Conservation (phyloP, 2,888 invertebrate species). For the Osedax frankpressi region DNA sequence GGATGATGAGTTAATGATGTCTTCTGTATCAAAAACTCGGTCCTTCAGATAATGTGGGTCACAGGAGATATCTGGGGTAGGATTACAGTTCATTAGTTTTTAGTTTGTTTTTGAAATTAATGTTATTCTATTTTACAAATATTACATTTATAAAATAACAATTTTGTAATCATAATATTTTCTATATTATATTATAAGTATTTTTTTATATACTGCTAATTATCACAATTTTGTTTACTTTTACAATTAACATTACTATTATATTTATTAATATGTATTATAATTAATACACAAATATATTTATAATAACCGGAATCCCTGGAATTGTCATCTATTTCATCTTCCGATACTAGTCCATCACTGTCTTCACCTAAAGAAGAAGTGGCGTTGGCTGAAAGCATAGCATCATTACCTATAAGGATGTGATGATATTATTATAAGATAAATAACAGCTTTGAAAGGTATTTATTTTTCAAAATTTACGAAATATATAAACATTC, state of each 20-base stretch:
- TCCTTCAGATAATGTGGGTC: neutral
- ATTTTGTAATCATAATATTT: neutral
- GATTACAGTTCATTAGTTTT: too few species aligned
- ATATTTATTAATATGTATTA: too few species aligned
- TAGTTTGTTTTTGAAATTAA: too few species aligned
- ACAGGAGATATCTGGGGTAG: too few species aligned
- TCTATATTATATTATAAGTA: neutral
- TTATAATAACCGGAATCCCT: too few species aligned
- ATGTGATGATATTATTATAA: neutral
- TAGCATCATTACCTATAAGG: neutral
- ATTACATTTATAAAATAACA: neutral
- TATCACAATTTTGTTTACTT: too few species aligned
- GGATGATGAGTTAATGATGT: neutral
- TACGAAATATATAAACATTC: neutral
- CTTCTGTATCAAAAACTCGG: neutral
- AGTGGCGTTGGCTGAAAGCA: neutral
- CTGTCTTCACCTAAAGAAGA: neutral
- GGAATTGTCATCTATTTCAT: neutral
- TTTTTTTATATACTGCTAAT: too few species aligned
- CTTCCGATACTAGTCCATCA: neutral
- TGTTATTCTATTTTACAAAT: neutral
- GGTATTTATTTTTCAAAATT: too few species aligned
- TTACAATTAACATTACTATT: neutral
- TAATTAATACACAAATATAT: too few species aligned
- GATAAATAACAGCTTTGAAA: neutral